Base-by-base conservation (phyloP, 2,888 invertebrate species). In the Odontomyia ornata region DNA sequence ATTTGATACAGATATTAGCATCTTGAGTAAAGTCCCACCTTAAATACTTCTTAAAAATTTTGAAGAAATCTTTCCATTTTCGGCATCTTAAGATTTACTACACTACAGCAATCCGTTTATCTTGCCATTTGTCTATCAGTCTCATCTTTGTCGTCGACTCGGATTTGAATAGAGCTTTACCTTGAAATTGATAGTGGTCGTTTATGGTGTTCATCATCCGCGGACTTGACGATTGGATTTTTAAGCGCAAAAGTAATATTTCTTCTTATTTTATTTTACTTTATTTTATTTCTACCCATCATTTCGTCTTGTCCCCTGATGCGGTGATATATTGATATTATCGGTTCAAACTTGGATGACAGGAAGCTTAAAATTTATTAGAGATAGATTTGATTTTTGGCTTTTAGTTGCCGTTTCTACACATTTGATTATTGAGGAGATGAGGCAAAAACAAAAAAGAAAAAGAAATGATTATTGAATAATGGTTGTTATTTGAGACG, bases 261-360 rank as follows among this genome's bases (percentile, higher is more conserved):
- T 71, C 18, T 47, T 71, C 15, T 71, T 21, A 7, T 13, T 11
- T 18, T 25, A n/a, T 52, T 15, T 7, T 25, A 11, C 25, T 27
- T 43, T 65, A 1, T 25, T 47, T 23, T 23, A 47, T 23, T 67
- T 36, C 67, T n/a, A n/a, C 5, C 25, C 62, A 27, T n/a, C 15
- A 25, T 4, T 60, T 13, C 13, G 7, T 21, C 27, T 18, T 15
- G 9, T 60, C n/a, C 36, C 21, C 5, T 43, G 15, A 27, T 62
- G 67, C 57, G 21, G 73, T 73, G 57, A 60, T 73, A 73, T 73
- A 73, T 60, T 73, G 73, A 57, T 57, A 57, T 60, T 73, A 60
- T 43, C 23, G 52, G 15, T 73, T 30, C 27, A 18, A 56, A 21
- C 36, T 36, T 60, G 43, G 73, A 36, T 73, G 73, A 73, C 60